Evolutionary conservation across 2,113 vertebrate species (phyloP).

Genomic region (Falco punctatus): DNA sequence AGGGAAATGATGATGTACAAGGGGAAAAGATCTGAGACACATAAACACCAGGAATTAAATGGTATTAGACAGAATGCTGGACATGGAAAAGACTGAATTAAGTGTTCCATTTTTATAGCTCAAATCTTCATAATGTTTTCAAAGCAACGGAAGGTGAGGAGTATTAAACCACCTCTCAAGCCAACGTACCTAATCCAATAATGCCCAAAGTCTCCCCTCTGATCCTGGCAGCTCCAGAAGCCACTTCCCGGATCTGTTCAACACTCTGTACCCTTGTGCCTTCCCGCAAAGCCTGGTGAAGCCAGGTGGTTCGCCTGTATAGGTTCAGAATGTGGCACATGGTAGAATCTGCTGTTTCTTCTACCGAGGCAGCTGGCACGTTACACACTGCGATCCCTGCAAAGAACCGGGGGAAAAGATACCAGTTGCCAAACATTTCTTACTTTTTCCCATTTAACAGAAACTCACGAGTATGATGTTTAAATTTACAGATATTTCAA

Average conservation of each 20-base stretch:
- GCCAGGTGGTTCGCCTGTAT: constrained; percentile 96
- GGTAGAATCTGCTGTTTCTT: constrained; percentile 96
- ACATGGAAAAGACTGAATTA: background rate
- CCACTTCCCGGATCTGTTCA: constrained; percentile 96
- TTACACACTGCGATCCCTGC: constrained; percentile 97
- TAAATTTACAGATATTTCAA: background rate
- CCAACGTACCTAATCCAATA: constrained; percentile 86
- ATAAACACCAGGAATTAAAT: background rate
- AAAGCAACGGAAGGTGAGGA: fast-evolving
- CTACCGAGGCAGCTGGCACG: constrained; percentile 95
- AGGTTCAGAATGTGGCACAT: constrained; percentile 97
- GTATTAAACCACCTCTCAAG: fast-evolving
- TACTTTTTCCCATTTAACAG: background rate
- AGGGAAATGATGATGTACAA: background rate
- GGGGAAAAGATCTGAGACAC: background rate
- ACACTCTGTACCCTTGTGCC: constrained; percentile 95
- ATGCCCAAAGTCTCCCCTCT: constrained; percentile 96
- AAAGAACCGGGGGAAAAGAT: background rate
- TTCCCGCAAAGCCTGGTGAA: constrained; percentile 94
- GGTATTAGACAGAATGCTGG: background rate
- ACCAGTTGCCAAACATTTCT: background rate
- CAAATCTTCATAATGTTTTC: background rate
- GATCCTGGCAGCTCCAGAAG: constrained; percentile 94
- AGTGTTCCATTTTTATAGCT: background rate
- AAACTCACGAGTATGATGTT: background rate